Evolutionary conservation across 2,113 vertebrate species (phyloP), one percentile per base, ranked within the genome.

Genomic region (Myocastor coypus): DNA sequence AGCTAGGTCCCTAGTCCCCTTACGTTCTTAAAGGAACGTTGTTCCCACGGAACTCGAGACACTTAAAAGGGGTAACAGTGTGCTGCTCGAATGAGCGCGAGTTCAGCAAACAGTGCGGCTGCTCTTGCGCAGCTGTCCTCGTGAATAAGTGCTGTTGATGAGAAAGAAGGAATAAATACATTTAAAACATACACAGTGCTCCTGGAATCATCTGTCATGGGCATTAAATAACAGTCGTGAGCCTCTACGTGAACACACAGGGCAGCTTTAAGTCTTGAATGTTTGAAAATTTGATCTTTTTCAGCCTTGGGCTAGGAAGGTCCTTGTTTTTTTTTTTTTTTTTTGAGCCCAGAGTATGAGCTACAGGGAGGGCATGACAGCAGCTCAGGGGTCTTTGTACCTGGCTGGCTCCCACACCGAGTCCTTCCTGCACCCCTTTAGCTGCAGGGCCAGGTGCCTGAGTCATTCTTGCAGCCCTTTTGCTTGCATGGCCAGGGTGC

Each of bases 171-270:
- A 63, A 63, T 63, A 63, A 63, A 63, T 7, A 63, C 12, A 97
- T 97, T 95, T 52, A 81, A 96, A 94, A 87, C 57, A 75, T 20
- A 94, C 71, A 68, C 71, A 7, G 68, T 7, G 80, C 0, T 0
- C 68, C 81, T 73, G 17, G 91, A 92, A 86, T 64, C 69, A 12
- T 75, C 57, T 87, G 57, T 92, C 57, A 42, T 69, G 84, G 87
- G 40, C 80, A 95, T 92, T 66, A 82, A 91, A 64, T 71, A 63
- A 12, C 26, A 55, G 32, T 42, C 59, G 66, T 24, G 71, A 46
- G 59, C 55, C 19, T 83, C 55, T 42, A 9, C 3, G 42, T 94
- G 83, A 83, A 92, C 59, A 52, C 73, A 57, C n/a, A 24, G 16
- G 63, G 42, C 13, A 4, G 34, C 10, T 90, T n/a, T 37, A 71